Evolutionary conservation across 2,888 invertebrate species (phyloP).

Genomic region (Caenorhabditis macrosperma): DNA sequence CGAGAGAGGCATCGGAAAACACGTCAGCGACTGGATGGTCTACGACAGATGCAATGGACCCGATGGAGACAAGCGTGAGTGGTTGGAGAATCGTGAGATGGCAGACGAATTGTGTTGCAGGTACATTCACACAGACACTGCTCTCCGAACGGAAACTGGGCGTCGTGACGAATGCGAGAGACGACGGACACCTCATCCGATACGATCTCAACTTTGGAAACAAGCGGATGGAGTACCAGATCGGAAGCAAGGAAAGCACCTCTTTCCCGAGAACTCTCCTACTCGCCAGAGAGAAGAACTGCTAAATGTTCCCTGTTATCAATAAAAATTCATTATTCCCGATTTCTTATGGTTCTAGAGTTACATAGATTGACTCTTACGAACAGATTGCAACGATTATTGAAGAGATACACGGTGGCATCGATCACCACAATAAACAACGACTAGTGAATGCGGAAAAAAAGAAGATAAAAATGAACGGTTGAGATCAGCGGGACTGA

Average conservation of each 20-base stretch:
- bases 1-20: background rate
- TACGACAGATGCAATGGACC: background rate
- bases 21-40: background rate
- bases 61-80: background rate
- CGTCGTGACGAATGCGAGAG: background rate
- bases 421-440: too few species aligned
- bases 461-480: too few species aligned
- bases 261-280: background rate
- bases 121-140: background rate
- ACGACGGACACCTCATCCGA: background rate
- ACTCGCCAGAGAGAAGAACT: background rate
- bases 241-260: background rate
- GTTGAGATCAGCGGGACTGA: too few species aligned
- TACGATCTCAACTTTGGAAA: slow-evolving; percentile 1
- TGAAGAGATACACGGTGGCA: too few species aligned
- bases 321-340: too few species aligned
- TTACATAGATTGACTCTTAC: too few species aligned
- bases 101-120: background rate
- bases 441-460: too few species aligned
- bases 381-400: too few species aligned
- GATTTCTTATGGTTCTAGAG: too few species aligned
- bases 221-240: slow-evolving; percentile 2
- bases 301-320: too few species aligned
- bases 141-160: background rate
- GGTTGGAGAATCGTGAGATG: background rate